Base-by-base conservation (phyloP, 2,113 vertebrate species). In the Acinonyx jubatus region DNA sequence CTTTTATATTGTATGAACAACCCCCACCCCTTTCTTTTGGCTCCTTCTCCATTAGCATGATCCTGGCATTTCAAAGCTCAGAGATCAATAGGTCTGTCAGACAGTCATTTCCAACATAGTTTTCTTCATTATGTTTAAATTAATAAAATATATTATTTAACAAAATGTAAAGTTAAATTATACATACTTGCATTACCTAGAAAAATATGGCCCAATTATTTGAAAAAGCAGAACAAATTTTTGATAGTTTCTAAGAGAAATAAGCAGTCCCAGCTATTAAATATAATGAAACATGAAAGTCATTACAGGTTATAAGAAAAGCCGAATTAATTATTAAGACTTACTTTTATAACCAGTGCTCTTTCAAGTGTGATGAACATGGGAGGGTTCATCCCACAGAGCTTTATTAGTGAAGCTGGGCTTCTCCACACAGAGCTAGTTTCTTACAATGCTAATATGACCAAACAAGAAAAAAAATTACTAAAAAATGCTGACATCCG, bases 111-210 rank as follows among this genome's bases (percentile, higher is more conserved):
- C 89, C 89, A 97, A 85, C 31, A 69, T 45, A 33, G 48, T 89
- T 95, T 97, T 93, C 92, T 96, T 97, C 84, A 97, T 95, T 98
- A 96, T 92, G 90, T 90, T 98, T 97, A 97, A 97, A 94, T 97
- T 94, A 97, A 96, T 89, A 94, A 97, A 95, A 98, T 97, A 85
- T 21, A 96, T 97, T 97, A 97, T 95, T 97, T 95, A 98, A 97
- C 69, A 95, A 91, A 92, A 95, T 88, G 76, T 96, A 96, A 92
- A 92, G 95, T 96, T 96, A 96, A 97, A 97, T 97, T 97, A 97
- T 78, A 89, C 69, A 96, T 86, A 96, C 87, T 94, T 96, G 83
- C 8, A 91, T 93, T 82, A 91, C 73, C 81, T 93, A 38, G n/a
- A 91, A 78, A 98, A 95, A 89, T 94, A 93, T 81, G 86, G 55